Percentiles rank a stretch among this genome's conserved stretches.
Conservation (phyloP, 1,140 invertebrate species). For the Anthonomus grandis region DNA sequence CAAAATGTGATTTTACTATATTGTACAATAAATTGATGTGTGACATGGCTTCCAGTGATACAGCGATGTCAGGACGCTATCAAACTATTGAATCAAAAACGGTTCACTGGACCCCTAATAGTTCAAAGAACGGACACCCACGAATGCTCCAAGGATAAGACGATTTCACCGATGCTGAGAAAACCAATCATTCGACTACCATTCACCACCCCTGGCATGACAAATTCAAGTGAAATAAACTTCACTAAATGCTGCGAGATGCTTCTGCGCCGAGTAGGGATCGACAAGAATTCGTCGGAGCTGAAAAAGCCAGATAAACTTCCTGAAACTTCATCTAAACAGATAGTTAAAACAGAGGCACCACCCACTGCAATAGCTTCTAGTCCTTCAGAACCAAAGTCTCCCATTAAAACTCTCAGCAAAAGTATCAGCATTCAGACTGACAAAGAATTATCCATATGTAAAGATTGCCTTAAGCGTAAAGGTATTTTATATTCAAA, state of each 20-base stretch:
- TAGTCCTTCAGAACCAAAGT: too few relatives aligned
- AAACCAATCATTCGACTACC: constrained; percentile 20
- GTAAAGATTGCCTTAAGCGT: constrained; percentile 26
- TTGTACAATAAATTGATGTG: constrained; percentile 8
- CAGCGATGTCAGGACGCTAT: constrained; percentile 33
- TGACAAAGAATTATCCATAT: constrained; percentile 22
- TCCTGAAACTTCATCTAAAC: background rate
- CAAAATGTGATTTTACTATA: background rate
- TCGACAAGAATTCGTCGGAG: constrained; percentile 6
- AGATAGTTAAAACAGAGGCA: constrained; percentile 4
- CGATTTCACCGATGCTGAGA: constrained; percentile 25
- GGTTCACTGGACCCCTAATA: constrained; percentile 23
- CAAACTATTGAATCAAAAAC: constrained; percentile 27
- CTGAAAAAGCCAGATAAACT: background rate
- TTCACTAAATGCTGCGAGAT: constrained; percentile 20
- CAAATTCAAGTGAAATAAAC: background rate
- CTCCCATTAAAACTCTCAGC: background rate
- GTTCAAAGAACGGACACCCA: constrained; percentile 15
- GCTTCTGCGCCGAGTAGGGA: constrained; percentile 18
- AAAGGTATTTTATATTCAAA: constrained; percentile 15
- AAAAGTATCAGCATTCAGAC: constrained; percentile 16
- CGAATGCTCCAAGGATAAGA: constrained; percentile 5
- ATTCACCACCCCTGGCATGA: constrained; percentile 23
- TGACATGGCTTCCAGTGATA: constrained; percentile 31
- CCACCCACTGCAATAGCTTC: background rate